These are phyloP conservation scores for Syrphus vitripennis DNA, from an alignment of 2,888 invertebrate species.

Conservation along the genomic window DNA sequence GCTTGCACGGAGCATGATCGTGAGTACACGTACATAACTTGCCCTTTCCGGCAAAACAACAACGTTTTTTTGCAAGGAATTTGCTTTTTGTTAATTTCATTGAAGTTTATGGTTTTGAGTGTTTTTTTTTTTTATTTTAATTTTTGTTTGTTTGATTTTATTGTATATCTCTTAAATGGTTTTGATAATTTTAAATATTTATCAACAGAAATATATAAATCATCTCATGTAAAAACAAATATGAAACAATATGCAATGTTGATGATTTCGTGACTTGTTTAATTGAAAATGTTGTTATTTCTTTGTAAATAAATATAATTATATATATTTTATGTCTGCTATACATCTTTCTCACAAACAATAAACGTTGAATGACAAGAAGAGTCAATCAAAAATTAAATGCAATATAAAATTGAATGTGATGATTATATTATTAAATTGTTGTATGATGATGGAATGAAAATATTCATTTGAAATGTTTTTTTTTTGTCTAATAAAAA, in stretches of 20 bases:
- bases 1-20: constrained; percentile 96
- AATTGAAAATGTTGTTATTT: constrained; percentile 28
- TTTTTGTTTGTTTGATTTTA: neutral
- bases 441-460: constrained; percentile 48
- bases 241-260: constrained; percentile 32
- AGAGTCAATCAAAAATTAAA: neutral
- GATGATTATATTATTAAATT: constrained; percentile 5
- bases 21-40: constrained; percentile 84
- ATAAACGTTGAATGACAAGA: neutral
- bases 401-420: constrained; percentile 23
- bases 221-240: neutral
- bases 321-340: constrained; percentile 37
- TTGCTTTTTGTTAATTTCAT: neutral
- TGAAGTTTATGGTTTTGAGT: neutral
- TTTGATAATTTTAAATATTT: neutral
- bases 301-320: constrained; percentile 43
- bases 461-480: constrained; percentile 32
- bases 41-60: constrained; percentile 18
- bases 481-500: constrained; percentile 26
- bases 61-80: constrained; percentile 23
- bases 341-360: constrained; percentile 35
- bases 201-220: neutral
- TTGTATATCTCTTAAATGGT: neutral
- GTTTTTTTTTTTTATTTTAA: neutral
- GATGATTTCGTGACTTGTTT: constrained; percentile 66